A percentile compares a stretch with the other conserved stretches of the same genome.
Evolutionary conservation across 2,888 invertebrate species (phyloP).

Genomic region (Calliopum simillimum): DNA sequence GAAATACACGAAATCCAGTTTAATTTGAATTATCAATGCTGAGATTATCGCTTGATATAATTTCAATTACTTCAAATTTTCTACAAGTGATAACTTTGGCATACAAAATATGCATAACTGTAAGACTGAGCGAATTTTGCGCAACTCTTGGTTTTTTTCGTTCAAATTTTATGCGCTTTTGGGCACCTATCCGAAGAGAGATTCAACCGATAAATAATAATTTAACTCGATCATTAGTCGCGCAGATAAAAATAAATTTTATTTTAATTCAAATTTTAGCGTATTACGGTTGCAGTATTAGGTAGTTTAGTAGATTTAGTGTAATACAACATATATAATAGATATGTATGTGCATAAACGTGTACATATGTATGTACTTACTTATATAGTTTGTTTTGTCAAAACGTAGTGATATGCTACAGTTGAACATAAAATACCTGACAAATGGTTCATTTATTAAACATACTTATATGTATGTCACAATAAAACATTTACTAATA

Average conservation of each 20-base stretch:
- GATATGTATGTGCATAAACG: no score
- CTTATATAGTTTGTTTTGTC: no score
- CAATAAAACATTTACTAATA: no score
- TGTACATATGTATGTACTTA: no score
- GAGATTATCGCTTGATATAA: conserved; percentile 20
- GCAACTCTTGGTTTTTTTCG: not conserved
- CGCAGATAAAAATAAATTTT: conserved; percentile 21
- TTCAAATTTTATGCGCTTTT: not conserved
- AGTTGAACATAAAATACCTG: no score
- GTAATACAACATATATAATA: no score
- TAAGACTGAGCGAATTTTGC: not conserved
- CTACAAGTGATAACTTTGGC: conserved; percentile 24
- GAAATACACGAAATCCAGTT: conserved; percentile 19
- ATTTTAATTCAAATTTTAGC: not conserved
- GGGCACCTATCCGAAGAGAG: not conserved
- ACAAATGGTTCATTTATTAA: no score
- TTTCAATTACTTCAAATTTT: conserved; percentile 24
- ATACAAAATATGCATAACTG: not conserved
- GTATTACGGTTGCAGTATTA: conserved; percentile 19
- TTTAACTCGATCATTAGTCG: conserved; percentile 28
- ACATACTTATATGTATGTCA: no score
- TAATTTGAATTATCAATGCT: conserved; percentile 11
- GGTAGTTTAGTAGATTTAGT: no score
- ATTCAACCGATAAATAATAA: conserved; percentile 13
- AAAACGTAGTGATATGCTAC: no score